Evolutionary conservation across 2,888 invertebrate genomes (phyloP), one percentile per base, ranked within the genome.

Genomic region (Trichopria drosophilae): DNA sequence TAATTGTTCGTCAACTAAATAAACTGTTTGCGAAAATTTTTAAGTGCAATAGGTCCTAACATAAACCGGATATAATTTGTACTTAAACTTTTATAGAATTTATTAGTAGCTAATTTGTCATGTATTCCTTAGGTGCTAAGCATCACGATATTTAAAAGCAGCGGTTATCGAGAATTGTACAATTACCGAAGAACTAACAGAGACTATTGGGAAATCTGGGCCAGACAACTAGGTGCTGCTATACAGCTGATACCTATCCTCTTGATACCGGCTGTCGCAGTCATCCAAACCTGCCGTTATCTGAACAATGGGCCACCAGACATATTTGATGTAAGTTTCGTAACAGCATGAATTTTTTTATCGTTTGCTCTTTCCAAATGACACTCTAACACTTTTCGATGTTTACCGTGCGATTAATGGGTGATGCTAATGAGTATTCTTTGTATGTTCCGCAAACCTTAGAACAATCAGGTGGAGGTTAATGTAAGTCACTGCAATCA

Each of bases 291-390:
- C 49, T 86, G 84, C 66, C 81, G 87, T 37, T 93, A 92, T 73
- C 79, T 93, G 63, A 87, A 86, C 60, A 85, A 81, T 57, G 92
- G 91, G 23, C 90, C 91, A n/a, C 83, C 87, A 0, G 92, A 93
- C 76, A 87, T 93, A 66, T 81, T 92, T 47, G 92, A 93, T 72
- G 92, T 93, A 77, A 83, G 84, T 77, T n/a, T n/a, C n/a, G n/a
- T n/a, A n/a, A n/a, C n/a, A n/a, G n/a, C n/a, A n/a, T n/a, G n/a
- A n/a, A n/a, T n/a, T n/a, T n/a, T n/a, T n/a, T n/a, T n/a, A n/a
- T n/a, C n/a, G n/a, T n/a, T n/a, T n/a, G n/a, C n/a, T n/a, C n/a
- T n/a, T n/a, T n/a, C n/a, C n/a, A n/a, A n/a, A n/a, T n/a, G n/a
- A n/a, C n/a, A n/a, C n/a, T n/a, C n/a, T 13, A 34, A 34, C 15